Evolutionary conservation across 2,113 vertebrate species (phyloP).

Genomic region (Trogon melanurus): DNA sequence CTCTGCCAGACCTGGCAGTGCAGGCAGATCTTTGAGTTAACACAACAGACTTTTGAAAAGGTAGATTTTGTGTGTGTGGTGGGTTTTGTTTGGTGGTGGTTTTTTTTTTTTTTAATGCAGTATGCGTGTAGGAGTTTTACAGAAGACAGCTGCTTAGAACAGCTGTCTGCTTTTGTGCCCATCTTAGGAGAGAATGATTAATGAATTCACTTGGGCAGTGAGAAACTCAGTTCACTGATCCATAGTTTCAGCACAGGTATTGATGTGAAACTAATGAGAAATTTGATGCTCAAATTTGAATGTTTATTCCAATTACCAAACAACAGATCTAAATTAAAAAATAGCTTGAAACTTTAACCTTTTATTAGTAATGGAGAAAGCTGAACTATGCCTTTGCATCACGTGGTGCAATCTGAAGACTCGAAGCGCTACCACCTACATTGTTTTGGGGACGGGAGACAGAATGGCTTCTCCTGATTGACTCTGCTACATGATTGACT

Average conservation of each 20-base stretch:
- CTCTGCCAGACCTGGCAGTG: slow-evolving; percentile 20
- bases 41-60: slow-evolving; percentile 13
- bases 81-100: not conserved
- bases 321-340: slow-evolving; percentile 81
- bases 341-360: slow-evolving; percentile 77
- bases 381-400: slow-evolving; percentile 23
- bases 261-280: slow-evolving; percentile 90
- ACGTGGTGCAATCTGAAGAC: not conserved
- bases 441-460: slow-evolving; percentile 10
- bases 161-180: slow-evolving; percentile 79
- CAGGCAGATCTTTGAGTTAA: slow-evolving; percentile 42
- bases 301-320: slow-evolving; percentile 88
- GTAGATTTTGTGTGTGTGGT: not conserved
- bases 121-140: slow-evolving; percentile 32
- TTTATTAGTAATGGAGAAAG: slow-evolving; percentile 63
- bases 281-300: slow-evolving; percentile 86
- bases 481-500: not conserved
- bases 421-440: not conserved
- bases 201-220: slow-evolving; percentile 86
- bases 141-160: slow-evolving; percentile 79
- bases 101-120: not conserved
- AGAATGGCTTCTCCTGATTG: slow-evolving; percentile 33
- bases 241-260: slow-evolving; percentile 83
- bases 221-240: slow-evolving; percentile 83
- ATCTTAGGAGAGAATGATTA: slow-evolving; percentile 85